Conservation (phyloP, 2,113 vertebrate species). For the Lycaon pictus region DNA sequence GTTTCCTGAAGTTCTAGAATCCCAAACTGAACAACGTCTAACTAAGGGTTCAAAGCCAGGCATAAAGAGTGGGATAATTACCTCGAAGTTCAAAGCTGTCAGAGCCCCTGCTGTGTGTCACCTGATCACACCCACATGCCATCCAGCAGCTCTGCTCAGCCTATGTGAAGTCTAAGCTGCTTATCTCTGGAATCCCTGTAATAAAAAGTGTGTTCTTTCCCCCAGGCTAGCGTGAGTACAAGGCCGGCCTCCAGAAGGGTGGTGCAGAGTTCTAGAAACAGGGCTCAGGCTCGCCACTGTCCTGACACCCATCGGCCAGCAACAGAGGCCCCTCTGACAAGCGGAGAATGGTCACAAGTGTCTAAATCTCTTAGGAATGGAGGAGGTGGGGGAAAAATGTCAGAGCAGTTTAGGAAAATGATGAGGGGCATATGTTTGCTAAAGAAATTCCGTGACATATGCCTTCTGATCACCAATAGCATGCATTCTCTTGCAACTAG, state of each 20-base stretch:
- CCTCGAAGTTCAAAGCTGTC: neutral
- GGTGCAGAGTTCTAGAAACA: neutral
- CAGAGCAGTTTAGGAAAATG: neutral
- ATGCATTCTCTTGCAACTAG: neutral
- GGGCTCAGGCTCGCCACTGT: neutral
- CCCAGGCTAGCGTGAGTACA: neutral
- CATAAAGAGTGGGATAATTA: neutral
- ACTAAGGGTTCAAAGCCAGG: neutral
- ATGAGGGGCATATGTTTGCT: conserved; percentile 48
- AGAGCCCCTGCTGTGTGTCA: neutral
- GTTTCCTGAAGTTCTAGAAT: neutral
- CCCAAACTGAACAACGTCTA: neutral
- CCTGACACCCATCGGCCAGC: neutral
- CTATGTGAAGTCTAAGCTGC: neutral
- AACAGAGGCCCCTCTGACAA: neutral
- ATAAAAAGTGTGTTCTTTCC: neutral
- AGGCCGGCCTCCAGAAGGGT: fast-evolving
- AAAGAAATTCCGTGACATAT: conserved; percentile 25
- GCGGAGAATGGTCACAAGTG: neutral
- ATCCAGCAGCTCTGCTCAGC: neutral
- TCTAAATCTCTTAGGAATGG: neutral
- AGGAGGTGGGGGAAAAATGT: neutral
- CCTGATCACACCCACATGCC: fast-evolving
- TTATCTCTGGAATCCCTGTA: neutral
- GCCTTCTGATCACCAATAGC: neutral